Percentiles rank a stretch among this genome's conserved stretches.
Conservation (phyloP, 2,113 vertebrate species). For the Pogonocichla stellata region DNA sequence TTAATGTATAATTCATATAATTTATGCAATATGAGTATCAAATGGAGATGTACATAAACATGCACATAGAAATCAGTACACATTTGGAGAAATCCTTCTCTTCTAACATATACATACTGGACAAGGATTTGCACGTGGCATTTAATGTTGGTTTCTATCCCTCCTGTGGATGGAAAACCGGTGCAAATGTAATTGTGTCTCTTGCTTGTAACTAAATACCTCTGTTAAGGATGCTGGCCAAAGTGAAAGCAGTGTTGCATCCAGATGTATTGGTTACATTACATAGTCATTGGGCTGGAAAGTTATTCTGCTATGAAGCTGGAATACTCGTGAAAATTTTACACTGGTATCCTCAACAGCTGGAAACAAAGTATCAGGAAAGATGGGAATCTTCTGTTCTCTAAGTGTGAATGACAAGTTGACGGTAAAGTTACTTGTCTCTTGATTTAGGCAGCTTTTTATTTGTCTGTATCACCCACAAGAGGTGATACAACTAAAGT, state of each 20-base stretch:
- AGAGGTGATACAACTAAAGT: accelerated
- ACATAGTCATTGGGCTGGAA: accelerated
- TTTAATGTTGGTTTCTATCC: accelerated
- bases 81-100: not conserved
- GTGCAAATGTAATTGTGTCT: not conserved
- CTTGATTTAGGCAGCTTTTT: not conserved
- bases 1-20: not conserved
- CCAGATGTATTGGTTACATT: accelerated
- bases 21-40: not conserved
- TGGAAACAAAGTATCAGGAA: not conserved
- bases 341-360: accelerated
- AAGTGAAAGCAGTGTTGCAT: not conserved
- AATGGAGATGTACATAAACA: not conserved
- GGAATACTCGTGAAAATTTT: not conserved
- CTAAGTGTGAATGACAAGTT: not conserved
- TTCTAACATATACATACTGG: accelerated
- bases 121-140: not conserved
- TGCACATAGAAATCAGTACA: not conserved
- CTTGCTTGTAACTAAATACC: not conserved
- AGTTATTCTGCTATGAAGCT: not conserved
- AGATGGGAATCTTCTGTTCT: not conserved
- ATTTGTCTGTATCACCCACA: not conserved
- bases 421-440: not conserved
- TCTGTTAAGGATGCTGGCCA: not conserved
- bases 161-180: not conserved